Base-by-base conservation (phyloP, 2,797 vertebrate genomes). In the Ceryle rudis region DNA sequence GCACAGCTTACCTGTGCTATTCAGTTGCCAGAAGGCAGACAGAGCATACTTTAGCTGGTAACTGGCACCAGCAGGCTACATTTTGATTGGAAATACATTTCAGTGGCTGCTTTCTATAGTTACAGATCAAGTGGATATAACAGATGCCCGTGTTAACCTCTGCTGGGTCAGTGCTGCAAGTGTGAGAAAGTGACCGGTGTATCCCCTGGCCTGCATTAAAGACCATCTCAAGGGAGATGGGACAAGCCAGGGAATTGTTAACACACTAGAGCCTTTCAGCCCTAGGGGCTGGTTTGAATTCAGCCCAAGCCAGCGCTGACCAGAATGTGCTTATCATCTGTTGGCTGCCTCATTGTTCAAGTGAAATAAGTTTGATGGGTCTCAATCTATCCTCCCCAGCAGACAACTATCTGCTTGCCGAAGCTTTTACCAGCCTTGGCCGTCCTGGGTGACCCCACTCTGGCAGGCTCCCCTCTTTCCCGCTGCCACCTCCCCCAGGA, bases 161-260 rank as follows among this genome's bases (percentile, higher is more conserved):
- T 0, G 0, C 44, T 20, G 67, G 44, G 74, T 67, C 93, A 71
- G 86, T 0, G 47, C 90, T 72, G 66, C 37, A 81, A 91, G 94
- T 91, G 96, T 96, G 96, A 96, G 96, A 97, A 96, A 95, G 77
- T 82, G 93, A 42, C 88, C 12, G 2, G 52, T 58, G 80, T 8
- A 22, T 9, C 86, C 71, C 67, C 74, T 62, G 82, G 37, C 77
- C 80, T 82, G 47, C 46, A 91, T 90, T n/a, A 54, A 69, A 73
- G 51, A 31, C 51, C 42, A 5, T 72, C 88, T 86, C 78, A 73
- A 29, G 1, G 1, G 72, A 49, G 80, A 28, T 6, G 1, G 83
- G 80, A 23, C 51, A 37, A 79, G 46, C 3, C 72, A 10, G 81
- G 81, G 82, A 66, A 91, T 28, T 94, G 94, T 66, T 81, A 96